These are phyloP conservation scores for Drosophila setosimentum DNA, from an alignment of 2,888 invertebrate genomes.

Conservation along the genomic window DNA sequence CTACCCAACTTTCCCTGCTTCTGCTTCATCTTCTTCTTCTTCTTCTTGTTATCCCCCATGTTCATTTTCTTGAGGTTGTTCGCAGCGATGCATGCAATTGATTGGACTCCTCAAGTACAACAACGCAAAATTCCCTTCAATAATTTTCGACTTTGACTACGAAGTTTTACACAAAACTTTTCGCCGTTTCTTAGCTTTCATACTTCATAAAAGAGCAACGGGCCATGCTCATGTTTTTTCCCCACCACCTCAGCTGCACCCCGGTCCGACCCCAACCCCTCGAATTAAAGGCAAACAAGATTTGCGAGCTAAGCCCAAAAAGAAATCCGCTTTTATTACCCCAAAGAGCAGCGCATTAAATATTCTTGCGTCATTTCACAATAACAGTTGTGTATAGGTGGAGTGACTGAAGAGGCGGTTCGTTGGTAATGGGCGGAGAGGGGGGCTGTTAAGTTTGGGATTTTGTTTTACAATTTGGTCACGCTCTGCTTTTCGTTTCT, in stretches of 20 bases:
- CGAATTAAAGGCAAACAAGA: conserved; percentile 66
- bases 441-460: not conserved
- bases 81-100: conserved; percentile 69
- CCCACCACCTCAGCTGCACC: not conserved
- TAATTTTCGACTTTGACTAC: conserved; percentile 49
- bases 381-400: conserved; percentile 12
- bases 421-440: not conserved
- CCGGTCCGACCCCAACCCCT: not conserved
- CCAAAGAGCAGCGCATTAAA: conserved; percentile 67
- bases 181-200: conserved; percentile 30
- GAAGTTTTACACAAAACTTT: conserved; percentile 50
- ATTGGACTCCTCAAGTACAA: conserved; percentile 64
- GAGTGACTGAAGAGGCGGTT: not conserved
- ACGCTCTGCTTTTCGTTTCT: conserved; percentile 59
- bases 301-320: conserved; percentile 61
- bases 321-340: conserved; percentile 74
- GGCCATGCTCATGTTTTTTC: conserved; percentile 35
- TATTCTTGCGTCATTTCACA: conserved; percentile 75
- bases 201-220: conserved; percentile 57
- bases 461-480: conserved; percentile 63
- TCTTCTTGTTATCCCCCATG: conserved; percentile 2
- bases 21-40: not conserved
- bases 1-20: not conserved
- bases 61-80: conserved; percentile 5
- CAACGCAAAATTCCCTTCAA: conserved; percentile 51